Evolutionary conservation across 1,140 invertebrate genomes (phyloP), one percentile per base, ranked within the genome.

Genomic region (Zaprionus gabonicus): DNA sequence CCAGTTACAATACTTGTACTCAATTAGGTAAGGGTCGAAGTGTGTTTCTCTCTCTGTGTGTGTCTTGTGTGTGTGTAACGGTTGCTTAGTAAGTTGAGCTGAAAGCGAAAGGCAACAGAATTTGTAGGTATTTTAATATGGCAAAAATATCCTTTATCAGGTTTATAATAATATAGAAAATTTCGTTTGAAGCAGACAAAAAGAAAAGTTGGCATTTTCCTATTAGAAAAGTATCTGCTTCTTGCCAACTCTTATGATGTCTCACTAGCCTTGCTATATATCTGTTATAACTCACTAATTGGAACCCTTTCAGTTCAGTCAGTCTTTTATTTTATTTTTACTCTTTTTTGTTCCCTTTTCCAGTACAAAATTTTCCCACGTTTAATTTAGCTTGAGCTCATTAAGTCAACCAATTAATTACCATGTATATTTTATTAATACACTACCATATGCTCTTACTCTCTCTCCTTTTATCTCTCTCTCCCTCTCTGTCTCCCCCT

Each of bases 1-100:
- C 46, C 56, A 69, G 69, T 73, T 58, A 63, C 67, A 65, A 62
- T 85, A 78, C 82, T 85, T 81, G 70, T 71, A 85, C 63, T 81
- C 82, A 81, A 84, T 84, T 84, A 84, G 82, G 71, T 78, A 57
- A 60, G 60, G 64, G 58, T 57, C 5, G n/a, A 10, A 23, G 41
- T 20, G 31, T 10, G 31, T 34, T 3, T 34, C 9, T 34, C 0
- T 4, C 3, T 27, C 3, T 27, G 3, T 34, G 9, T 34, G 31
- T 34, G 31, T 10, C 7, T 9, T 9, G 28, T 9, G 7, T 31
- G 9, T 34, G 31, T 34, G 9, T 31, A 3, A 10, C 31, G 31
- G 28, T 31, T 31, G 20, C 3, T 49, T 49, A 51, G 53, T 55
- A 60, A 56, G 59, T 80, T 75, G 17, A 25, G 46, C 46, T 51